These are phyloP conservation scores for Eunapius fragilis DNA, from an alignment of 37 sponge, comb jelly and placozoan species.

Conservation along the genomic window DNA sequence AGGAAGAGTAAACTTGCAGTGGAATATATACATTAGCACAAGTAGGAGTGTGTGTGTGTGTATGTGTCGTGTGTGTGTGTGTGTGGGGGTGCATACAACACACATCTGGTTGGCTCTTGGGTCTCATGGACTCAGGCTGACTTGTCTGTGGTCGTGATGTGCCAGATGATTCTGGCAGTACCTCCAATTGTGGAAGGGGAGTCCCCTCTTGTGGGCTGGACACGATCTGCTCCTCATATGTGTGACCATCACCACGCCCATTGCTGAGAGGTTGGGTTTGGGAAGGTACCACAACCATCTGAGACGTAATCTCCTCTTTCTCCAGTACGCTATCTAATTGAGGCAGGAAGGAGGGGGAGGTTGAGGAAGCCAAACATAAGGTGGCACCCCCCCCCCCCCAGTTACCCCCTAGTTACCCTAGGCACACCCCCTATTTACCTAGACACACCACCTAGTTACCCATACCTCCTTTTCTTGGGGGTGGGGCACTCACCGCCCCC, in stretches of 20 bases:
- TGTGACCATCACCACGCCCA: background rate
- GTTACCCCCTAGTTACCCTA: too few relatives aligned
- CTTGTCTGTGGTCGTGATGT: background rate
- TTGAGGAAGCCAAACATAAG: too few relatives aligned
- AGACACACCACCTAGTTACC: too few relatives aligned
- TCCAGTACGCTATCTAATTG: background rate
- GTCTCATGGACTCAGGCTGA: background rate
- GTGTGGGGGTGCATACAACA: background rate
- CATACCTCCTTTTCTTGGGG: background rate
- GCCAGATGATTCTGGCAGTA: background rate
- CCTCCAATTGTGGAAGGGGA: background rate
- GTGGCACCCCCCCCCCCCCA: too few relatives aligned
- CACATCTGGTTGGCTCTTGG: background rate
- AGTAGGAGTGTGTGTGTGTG: slow-evolving; percentile 1
- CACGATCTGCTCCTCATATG: background rate
- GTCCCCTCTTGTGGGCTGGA: background rate
- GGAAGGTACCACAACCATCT: background rate
- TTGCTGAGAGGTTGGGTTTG: background rate
- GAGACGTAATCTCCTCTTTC: background rate
- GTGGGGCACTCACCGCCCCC: background rate
- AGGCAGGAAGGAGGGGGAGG: too few relatives aligned
- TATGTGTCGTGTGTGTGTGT: background rate
- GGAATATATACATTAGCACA: background rate
- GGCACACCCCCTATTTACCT: too few relatives aligned
- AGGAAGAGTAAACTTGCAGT: too few relatives aligned